These are phyloP conservation scores for Alouatta palliata DNA, from an alignment of 2,113 vertebrate species.

Conservation along the genomic window DNA sequence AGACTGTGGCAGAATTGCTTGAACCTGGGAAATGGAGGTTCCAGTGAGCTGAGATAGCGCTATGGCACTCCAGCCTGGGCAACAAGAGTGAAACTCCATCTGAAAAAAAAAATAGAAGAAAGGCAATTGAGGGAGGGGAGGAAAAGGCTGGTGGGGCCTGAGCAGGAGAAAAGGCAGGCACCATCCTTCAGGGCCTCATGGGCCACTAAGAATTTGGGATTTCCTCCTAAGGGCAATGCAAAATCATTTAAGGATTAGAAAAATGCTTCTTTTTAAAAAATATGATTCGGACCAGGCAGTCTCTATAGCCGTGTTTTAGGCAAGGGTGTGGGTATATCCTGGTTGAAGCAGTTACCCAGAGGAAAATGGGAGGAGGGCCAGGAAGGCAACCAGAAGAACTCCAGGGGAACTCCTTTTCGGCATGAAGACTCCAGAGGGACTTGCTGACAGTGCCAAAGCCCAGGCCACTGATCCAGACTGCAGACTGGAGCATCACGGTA, in stretches of 20 bases:
- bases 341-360: neutral
- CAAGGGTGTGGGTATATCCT: neutral
- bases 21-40: no score
- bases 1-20: no score
- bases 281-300: neutral
- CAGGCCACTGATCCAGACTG: no score
- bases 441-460: neutral
- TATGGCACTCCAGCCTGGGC: no score
- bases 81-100: no score
- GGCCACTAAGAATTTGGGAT: neutral
- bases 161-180: neutral
- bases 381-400: neutral
- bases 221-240: neutral
- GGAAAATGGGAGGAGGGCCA: conserved; percentile 1
- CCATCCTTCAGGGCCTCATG: neutral
- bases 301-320: neutral
- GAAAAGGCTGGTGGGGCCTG: neutral
- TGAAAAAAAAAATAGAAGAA: no score
- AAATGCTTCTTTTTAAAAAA: neutral
- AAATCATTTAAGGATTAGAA: neutral
- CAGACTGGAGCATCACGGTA: neutral
- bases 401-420: neutral
- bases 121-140: no score
- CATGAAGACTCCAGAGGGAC: neutral
- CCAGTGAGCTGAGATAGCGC: no score